Conservation (phyloP, 2,113 vertebrate genomes). For the Cricetomys ansorgei region DNA sequence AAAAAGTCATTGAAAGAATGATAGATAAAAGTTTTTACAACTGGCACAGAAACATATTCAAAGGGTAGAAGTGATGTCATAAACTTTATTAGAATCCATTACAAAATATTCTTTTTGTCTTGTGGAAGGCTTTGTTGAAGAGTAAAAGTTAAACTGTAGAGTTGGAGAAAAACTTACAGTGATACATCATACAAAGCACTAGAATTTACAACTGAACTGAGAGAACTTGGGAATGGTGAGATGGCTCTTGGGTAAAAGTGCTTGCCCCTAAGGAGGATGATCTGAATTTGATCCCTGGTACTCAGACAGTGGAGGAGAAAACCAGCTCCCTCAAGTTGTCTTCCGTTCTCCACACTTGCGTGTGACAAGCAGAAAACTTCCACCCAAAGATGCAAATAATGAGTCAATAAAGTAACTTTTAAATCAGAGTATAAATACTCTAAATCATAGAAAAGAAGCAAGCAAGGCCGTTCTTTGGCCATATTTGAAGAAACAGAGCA, state of each 20-base stretch:
- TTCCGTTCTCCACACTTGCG: background rate
- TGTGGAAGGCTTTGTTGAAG: background rate
- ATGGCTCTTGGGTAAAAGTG: no score
- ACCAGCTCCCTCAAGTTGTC: background rate
- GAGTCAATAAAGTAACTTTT: background rate
- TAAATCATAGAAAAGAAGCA: background rate
- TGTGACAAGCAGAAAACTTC: background rate
- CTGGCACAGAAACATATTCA: background rate
- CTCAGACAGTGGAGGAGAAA: background rate
- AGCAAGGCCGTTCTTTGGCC: background rate
- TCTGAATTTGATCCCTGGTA: background rate
- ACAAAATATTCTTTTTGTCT: background rate
- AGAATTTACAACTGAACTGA: no score
- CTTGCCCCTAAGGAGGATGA: background rate
- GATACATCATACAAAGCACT: background rate
- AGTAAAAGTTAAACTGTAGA: background rate
- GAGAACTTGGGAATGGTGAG: background rate
- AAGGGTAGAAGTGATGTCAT: background rate
- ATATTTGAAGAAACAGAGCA: background rate
- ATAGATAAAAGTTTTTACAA: background rate
- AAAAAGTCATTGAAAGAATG: background rate
- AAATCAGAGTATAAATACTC: background rate
- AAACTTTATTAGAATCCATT: background rate
- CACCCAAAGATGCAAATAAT: background rate
- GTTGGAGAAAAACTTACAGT: background rate